Base-by-base conservation (phyloP, 2,888 invertebrate genomes). In the Tiliacea citrago region DNA sequence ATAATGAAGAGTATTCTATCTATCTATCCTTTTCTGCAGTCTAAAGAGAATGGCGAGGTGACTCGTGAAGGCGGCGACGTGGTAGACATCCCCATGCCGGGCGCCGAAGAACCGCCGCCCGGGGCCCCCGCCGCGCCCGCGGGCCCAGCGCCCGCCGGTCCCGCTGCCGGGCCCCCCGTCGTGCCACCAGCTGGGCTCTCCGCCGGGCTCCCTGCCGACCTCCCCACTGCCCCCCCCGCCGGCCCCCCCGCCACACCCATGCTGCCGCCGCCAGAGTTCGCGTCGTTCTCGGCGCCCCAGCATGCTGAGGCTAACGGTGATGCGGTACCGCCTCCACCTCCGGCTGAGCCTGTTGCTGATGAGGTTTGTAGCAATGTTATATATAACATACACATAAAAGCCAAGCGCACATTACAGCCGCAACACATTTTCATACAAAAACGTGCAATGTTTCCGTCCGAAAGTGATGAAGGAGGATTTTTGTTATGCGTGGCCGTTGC, bases 51-150 rank as follows among this genome's bases (percentile, higher is more conserved):
- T 81, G 96, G 96, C 9, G 94, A 94, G 57, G 88, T 87, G 3
- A 75, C 81, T 5, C 68, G 68, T 0, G 83, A 83, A 13, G 84
- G 87, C 24, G 57, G 72, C 21, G 94, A 97, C 88, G 97, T 98
- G 83, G 96, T 97, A 76, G 98, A 98, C 94, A 98, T 98, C 91
- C 98, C 98, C 42, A 97, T 98, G 93, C 98, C 98, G 55, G 49
- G 77, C n/a, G 81, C 82, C 5, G 94, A 93, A n/a, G 91, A 94
- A 92, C 6, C 35, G 1, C 0, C 21, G 12, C 12, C 53, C 53
- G 0, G n/a, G 13, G 21, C 47, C 5, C 49, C 16, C 1, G 24
- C 49, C 81, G 88, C 5, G 6, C 39, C 39, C 39, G 7, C 92
- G 2, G 35, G 92, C 92, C 68, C 91, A 92, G 77, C 91, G 91